A percentile compares a stretch with the other conserved stretches of the same genome.
phyloP scores from a whole-genome alignment of 2,888 invertebrate species.

The Lasioglossum figueresi region DNA sequence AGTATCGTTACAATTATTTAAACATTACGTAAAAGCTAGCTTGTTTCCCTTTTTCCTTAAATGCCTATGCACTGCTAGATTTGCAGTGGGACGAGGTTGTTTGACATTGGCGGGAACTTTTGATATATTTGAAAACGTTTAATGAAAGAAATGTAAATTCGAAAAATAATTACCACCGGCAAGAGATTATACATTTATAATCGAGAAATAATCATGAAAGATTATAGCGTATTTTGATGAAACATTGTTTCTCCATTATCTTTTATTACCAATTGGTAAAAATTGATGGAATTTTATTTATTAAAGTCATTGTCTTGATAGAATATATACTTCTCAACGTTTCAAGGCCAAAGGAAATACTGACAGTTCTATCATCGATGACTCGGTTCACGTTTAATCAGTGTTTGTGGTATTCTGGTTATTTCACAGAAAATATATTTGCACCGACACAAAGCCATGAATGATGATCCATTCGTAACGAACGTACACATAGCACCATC shows the following conservation, averaged over 20 bases:
- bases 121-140: background rate
- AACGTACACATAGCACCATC: slow-evolving; percentile 29
- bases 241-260: background rate
- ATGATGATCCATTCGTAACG: slow-evolving; percentile 42
- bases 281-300: background rate
- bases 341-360: slow-evolving; percentile 9
- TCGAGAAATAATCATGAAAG: background rate
- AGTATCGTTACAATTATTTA: background rate
- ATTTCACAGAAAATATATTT: slow-evolving; percentile 58
- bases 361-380: background rate
- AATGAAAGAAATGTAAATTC: background rate
- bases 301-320: background rate
- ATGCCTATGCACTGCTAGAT: background rate
- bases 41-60: background rate
- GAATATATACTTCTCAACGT: background rate
- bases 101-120: background rate
- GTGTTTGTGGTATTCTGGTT: slow-evolving; percentile 59
- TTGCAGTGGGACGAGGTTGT: background rate
- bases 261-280: background rate
- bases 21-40: background rate
- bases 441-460: slow-evolving; percentile 62
- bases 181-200: background rate
- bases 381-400: slow-evolving; percentile 60
- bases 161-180: background rate
- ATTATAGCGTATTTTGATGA: background rate